A percentile compares a stretch with the other conserved stretches of the same genome.
Evolutionary conservation across 1,140 invertebrate genomes (phyloP).

Genomic region (Achroia grisella): DNA sequence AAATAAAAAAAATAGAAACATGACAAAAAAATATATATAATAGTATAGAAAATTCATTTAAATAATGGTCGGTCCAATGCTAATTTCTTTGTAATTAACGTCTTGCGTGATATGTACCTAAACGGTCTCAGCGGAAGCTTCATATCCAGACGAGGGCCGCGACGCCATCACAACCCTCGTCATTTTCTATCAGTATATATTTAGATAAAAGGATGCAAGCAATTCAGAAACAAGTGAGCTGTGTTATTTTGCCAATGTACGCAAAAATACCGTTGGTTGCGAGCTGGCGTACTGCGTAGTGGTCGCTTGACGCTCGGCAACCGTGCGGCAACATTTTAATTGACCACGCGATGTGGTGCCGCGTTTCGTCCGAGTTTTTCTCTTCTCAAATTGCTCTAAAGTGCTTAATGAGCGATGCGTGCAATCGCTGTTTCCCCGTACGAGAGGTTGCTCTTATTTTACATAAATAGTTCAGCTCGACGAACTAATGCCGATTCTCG

Average conservation of each 20-base stretch:
- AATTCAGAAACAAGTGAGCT: constrained; percentile 42
- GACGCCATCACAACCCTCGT: too few species aligned
- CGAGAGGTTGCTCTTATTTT: constrained; percentile 65
- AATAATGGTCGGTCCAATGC: too few species aligned
- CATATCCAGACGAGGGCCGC: too few species aligned
- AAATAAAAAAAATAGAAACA: too few species aligned
- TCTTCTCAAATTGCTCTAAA: constrained; percentile 69
- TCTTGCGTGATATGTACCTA: too few species aligned
- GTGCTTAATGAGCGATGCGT: constrained; percentile 73
- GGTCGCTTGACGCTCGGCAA: constrained; percentile 25
- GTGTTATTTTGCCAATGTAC: constrained; percentile 30
- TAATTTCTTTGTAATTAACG: too few species aligned
- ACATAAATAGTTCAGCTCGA: constrained; percentile 68
- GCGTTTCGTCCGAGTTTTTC: constrained; percentile 62
- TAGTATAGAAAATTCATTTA: too few species aligned
- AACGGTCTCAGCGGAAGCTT: too few species aligned
- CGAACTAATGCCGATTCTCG: constrained; percentile 71
- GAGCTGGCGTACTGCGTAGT: constrained; percentile 5
- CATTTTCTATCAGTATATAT: too few species aligned
- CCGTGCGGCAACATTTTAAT: constrained; percentile 60
- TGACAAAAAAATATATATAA: too few species aligned
- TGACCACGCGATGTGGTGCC: constrained; percentile 66
- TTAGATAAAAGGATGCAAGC: constrained; percentile 42
- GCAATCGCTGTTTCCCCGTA: constrained; percentile 69
- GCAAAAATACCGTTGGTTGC: constrained; percentile 52